Base-by-base conservation (phyloP, 2,888 invertebrate species). In the Nymphalis polychloros region DNA sequence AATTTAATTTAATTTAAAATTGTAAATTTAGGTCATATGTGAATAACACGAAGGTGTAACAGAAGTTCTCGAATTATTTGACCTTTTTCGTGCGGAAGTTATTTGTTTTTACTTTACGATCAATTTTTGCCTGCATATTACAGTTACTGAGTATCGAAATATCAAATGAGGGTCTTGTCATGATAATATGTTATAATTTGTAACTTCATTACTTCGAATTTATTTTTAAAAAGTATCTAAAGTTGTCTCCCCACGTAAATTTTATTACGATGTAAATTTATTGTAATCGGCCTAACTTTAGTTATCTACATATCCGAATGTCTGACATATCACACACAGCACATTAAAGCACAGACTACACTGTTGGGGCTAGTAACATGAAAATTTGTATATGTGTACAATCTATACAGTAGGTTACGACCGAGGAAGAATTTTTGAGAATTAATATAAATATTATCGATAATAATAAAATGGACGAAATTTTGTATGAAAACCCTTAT, bases 31-130 rank as follows among this genome's bases (percentile, higher is more conserved):
- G 60, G 66, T 61, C 60, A 66, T 52, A 61, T 35, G 23, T 66
- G 47, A 66, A 66, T 48, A 48, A 66, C 53, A 31, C 17, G 60
- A 20, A 47, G 20, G 19, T 60, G 47, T 60, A 48, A 66, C 23
- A 46, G 48, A 61, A 66, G 52, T 63, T 52, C 67, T 49, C 20
- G 62, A 57, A 55, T 67, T 35, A 47, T 63, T 64, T 47, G 62
- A 64, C 64, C 67, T 69, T 71, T 47, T 41, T 64, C 64, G 62
- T 59, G 64, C 61, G 71, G 71, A 72, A 72, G 69, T 62, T 57
- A 19, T 67, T 67, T 64, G 59, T 48, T 52, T 53, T 69, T 64
- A 62, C 47, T 70, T 71, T 71, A 67, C 64, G 64, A 69, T 62
- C 69, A 64, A 71, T 69, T 61, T 64, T 52, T 64, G 46, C 60